Evolutionary conservation across 2,797 vertebrate genomes (phyloP), one percentile per base, ranked within the genome.

Genomic region (Steatocranus sp.): DNA sequence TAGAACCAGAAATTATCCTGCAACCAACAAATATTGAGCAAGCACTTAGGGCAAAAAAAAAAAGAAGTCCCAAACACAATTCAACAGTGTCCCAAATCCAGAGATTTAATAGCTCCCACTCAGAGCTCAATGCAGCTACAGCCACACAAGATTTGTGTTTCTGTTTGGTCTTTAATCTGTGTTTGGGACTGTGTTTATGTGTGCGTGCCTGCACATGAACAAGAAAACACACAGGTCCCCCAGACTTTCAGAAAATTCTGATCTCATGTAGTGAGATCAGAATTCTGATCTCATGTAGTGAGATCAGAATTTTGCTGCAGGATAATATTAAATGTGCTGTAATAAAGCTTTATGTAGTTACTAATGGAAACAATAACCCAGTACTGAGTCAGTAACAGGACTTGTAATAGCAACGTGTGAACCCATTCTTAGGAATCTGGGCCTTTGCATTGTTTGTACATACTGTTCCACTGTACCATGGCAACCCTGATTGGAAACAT

Each of bases 21-120:
- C 32, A 36, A 86, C 46, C 18, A 3, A 63, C 43, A 75, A 83
- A 86, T 86, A 86, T 89, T 46, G 30, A 89, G 78, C 58, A 80
- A 32, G 50, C 46, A 54, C 17, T 76, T 74, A 25, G n/a, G 38
- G 51, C 61, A 41, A 68, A 89, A 92, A 66, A 88, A 91, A 58
- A 36, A 68, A 86, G n/a, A 78, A 83, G 58, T 66, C 68, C 34
- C 41, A 18, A 81, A 68, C 84, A 94, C 84, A 92, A 88, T 43
- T 79, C 73, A 86, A 79, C 77, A 18, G 53, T 86, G 86, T 80
- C 83, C 80, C 78, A 92, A 87, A 93, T 92, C 81, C 88, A 82
- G 75, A 93, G 91, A 88, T 91, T 90, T 88, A 87, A 88, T 46
- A 73, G 66, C 77, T 43, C 86, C 68, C 81, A 90, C 82, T 85